These are phyloP conservation scores for Diarsia dahlii DNA, from an alignment of 2,888 invertebrate species.

Conservation along the genomic window DNA sequence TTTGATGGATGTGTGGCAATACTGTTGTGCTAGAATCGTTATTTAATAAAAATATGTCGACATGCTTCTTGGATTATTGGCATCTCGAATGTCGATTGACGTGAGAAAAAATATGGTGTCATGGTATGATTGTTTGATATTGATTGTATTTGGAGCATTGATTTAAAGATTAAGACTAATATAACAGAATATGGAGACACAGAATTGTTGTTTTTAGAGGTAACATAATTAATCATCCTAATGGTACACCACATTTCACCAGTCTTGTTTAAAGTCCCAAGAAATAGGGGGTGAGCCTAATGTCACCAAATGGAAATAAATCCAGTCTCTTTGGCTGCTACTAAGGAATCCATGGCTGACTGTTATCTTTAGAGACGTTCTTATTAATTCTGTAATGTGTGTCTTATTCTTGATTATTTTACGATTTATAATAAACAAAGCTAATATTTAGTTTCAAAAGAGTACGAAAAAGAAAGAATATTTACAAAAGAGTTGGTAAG, in stretches of 20 bases:
- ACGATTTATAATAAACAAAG: neutral
- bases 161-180: too few species aligned
- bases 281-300: too few species aligned
- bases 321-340: too few species aligned
- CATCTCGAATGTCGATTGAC: neutral
- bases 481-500: neutral
- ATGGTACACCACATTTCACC: too few species aligned
- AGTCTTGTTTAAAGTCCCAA: too few species aligned
- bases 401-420: neutral
- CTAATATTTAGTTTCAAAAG: neutral
- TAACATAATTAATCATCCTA: too few species aligned
- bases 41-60: conserved; percentile 9
- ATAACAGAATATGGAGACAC: neutral
- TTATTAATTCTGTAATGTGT: neutral
- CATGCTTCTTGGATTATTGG: neutral
- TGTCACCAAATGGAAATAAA: too few species aligned
- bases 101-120: neutral
- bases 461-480: too few species aligned
- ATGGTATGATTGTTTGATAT: neutral
- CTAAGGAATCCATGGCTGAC: too few species aligned
- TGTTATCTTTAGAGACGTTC: neutral
- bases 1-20: conserved; percentile 36
- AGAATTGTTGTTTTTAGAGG: neutral
- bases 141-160: neutral
- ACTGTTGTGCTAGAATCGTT: conserved; percentile 12